Conservation (phyloP, 2,113 vertebrate genomes). For the Cricetomys ansorgei region DNA sequence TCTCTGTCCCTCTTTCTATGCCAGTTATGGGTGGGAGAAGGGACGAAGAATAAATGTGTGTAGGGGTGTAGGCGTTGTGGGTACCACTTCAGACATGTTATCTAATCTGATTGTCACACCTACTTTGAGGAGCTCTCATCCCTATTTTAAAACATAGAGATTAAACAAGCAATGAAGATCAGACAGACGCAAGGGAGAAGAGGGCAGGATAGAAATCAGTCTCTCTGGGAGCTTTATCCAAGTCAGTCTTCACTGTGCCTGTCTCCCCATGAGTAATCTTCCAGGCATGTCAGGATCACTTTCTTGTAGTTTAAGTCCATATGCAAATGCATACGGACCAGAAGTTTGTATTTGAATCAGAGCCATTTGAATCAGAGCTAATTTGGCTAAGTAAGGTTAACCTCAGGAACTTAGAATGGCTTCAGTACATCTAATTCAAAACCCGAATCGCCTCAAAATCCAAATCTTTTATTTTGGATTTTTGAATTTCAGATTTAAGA, state of each 20-base stretch:
- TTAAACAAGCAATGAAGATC: neutral
- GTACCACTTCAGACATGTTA: neutral
- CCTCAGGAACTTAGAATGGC: neutral
- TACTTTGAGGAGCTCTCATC: neutral
- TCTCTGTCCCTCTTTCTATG: neutral
- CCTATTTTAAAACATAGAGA: neutral
- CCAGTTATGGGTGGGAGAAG: no score
- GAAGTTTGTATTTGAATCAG: neutral
- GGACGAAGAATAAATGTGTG: neutral
- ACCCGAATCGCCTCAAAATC: neutral
- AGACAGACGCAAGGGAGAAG: neutral
- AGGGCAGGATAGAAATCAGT: neutral
- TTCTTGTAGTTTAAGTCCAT: neutral
- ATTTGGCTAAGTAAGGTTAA: neutral
- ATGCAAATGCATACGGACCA: no score
- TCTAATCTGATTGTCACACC: neutral
- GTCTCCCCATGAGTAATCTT: neutral
- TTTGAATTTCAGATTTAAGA: neutral
- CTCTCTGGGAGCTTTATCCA: neutral
- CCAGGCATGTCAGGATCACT: neutral
- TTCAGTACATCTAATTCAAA: neutral
- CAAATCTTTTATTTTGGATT: neutral
- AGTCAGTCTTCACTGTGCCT: neutral
- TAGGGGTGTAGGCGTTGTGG: neutral
- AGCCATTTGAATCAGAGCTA: neutral